phyloP scores from a whole-genome alignment of 2,113 vertebrate species.

The Hemiscyllium ocellatum region DNA sequence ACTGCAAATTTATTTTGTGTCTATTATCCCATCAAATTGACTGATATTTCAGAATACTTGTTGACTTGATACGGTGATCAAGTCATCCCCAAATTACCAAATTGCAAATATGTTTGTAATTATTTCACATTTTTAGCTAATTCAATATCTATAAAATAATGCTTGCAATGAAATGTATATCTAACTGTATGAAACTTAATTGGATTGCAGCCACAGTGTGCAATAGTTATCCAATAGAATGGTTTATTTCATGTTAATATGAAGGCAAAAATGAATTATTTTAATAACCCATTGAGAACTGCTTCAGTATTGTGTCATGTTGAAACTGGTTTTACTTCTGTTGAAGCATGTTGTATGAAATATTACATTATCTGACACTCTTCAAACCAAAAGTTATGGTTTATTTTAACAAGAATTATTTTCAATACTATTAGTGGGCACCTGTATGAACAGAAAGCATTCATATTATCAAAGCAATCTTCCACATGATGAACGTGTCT shows the following conservation, averaged over 20 bases:
- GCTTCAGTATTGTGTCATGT: background rate
- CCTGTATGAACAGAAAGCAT: background rate
- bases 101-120: background rate
- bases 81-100: background rate
- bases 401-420: background rate
- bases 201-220: background rate
- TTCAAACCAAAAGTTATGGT: background rate
- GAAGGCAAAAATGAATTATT: background rate
- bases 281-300: background rate
- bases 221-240: background rate
- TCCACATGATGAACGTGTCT: background rate
- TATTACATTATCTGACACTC: background rate
- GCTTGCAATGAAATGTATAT: background rate
- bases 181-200: background rate
- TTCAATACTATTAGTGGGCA: background rate
- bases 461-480: background rate
- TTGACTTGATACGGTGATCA: background rate
- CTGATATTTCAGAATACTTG: background rate
- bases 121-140: background rate
- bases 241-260: background rate
- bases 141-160: background rate
- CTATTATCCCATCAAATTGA: background rate
- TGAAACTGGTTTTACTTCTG: background rate
- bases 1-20: background rate
- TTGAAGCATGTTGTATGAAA: background rate